Evolutionary conservation across 2,113 vertebrate genomes (phyloP).

Genomic region (Seriola aureovittata): DNA sequence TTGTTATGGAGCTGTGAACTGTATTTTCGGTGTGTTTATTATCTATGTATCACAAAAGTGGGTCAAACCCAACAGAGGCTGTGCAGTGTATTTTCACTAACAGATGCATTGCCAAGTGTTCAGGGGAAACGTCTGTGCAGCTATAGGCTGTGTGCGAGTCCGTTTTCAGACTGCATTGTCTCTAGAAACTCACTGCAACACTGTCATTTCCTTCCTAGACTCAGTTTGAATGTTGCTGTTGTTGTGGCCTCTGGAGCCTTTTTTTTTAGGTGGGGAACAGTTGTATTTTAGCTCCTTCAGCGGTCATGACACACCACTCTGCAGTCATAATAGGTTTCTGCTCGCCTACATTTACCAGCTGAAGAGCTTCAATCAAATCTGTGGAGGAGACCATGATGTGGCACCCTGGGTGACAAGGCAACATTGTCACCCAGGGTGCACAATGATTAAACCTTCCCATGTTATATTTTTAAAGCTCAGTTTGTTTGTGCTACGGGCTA

Average conservation of each 20-base stretch:
- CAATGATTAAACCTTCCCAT: background rate
- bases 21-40: slow-evolving; percentile 55
- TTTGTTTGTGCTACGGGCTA: background rate
- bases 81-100: slow-evolving; percentile 53
- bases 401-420: background rate
- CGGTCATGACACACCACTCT: background rate
- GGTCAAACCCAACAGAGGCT: slow-evolving; percentile 57
- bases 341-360: slow-evolving; percentile 2
- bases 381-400: background rate
- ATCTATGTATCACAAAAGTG: slow-evolving; percentile 63
- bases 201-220: slow-evolving; percentile 30
- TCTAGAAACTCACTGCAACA: slow-evolving; percentile 11
- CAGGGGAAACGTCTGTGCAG: slow-evolving; percentile 15
- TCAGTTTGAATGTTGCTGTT: slow-evolving; percentile 19
- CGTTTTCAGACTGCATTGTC: slow-evolving; percentile 26
- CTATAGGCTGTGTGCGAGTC: slow-evolving; percentile 16
- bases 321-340: background rate
- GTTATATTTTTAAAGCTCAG: background rate
- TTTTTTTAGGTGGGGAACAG: background rate
- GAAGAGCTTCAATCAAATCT: background rate
- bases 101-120: slow-evolving; percentile 40
- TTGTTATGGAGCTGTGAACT: slow-evolving; percentile 31
- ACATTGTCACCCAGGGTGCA: background rate
- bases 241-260: background rate
- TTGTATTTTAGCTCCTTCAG: background rate